Conservation (phyloP, 2,113 vertebrate genomes). For the Onychostruthus taczanowskii region DNA sequence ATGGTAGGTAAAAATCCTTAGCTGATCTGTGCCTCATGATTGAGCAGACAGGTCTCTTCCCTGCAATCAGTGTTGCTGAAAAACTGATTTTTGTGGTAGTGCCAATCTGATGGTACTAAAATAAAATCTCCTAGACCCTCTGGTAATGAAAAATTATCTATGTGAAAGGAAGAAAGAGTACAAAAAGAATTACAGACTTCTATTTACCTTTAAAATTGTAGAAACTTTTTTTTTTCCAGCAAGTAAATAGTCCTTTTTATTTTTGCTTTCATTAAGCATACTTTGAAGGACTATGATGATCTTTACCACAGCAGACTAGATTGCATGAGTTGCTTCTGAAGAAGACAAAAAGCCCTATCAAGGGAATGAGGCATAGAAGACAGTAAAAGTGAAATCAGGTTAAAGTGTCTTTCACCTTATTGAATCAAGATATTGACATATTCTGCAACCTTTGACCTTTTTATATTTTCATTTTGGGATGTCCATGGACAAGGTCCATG, state of each 20-base stretch:
- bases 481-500: background rate
- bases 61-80: conserved; percentile 52
- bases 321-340: background rate
- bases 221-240: background rate
- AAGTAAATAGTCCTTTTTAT: conserved; percentile 15
- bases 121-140: background rate
- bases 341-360: background rate
- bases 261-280: conserved; percentile 16
- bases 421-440: background rate
- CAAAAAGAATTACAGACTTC: background rate
- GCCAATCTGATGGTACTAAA: conserved; percentile 20
- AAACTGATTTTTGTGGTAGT: conserved; percentile 46
- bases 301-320: background rate
- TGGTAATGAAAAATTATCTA: conserved; percentile 39
- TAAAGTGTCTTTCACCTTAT: background rate
- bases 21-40: conserved; percentile 32
- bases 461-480: background rate
- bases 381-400: background rate
- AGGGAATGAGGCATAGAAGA: background rate
- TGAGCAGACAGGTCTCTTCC: conserved; percentile 25
- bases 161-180: background rate
- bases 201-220: background rate
- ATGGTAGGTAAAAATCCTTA: background rate
- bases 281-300: conserved; percentile 17
- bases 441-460: background rate